Conservation (phyloP, 2,113 vertebrate genomes). For the Tachysurus vachellii region DNA sequence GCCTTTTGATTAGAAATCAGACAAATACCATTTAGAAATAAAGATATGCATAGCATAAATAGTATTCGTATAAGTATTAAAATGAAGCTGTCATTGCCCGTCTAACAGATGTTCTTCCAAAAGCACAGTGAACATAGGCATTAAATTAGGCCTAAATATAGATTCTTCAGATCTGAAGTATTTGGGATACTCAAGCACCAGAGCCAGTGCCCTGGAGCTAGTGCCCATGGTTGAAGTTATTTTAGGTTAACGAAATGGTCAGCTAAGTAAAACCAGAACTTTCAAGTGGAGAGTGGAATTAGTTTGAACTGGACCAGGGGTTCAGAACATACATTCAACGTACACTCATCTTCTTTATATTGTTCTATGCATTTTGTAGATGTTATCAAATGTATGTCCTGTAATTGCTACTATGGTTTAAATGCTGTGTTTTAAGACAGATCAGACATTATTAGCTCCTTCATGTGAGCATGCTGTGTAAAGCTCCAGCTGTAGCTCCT, state of each 20-base stretch:
- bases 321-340: background rate
- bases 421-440: background rate
- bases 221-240: background rate
- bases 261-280: background rate
- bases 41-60: background rate
- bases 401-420: background rate
- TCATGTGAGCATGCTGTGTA: background rate
- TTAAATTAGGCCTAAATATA: background rate
- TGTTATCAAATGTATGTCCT: background rate
- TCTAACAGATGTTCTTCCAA: background rate
- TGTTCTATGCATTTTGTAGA: background rate
- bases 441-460: background rate
- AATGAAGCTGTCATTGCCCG: background rate
- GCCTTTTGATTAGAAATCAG: background rate
- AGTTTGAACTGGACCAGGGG: conserved; percentile 11
- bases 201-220: background rate
- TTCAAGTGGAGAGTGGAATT: background rate
- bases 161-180: background rate
- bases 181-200: background rate
- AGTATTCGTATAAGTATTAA: background rate
- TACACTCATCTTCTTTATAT: background rate
- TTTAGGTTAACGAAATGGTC: background rate
- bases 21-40: background rate
- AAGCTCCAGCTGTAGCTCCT: conserved; percentile 6
- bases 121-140: background rate